Evolutionary conservation across 2,113 vertebrate genomes (phyloP), one percentile per base, ranked within the genome.

Genomic region (Pionites leucogaster): DNA sequence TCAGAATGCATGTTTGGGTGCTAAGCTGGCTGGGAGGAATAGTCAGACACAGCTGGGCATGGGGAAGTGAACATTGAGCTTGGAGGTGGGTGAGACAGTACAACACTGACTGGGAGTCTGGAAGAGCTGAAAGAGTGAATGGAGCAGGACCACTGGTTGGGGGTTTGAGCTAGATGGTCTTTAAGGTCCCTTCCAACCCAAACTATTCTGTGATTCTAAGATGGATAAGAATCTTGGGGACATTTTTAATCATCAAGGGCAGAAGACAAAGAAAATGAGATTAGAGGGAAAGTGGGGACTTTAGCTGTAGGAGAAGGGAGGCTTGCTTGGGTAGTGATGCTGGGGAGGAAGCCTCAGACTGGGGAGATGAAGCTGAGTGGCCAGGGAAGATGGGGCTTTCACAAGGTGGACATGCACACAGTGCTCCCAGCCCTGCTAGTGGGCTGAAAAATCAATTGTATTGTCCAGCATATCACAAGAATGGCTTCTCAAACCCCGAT

Each of bases 401-500:
- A 6, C 29, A 18, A 8, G 33, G 29, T 23, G 31, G 22, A 37
- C 2, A 19, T 70, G n/a, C 6, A 2, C 4, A 10, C 0, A 2
- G 3, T 27, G 37, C 33, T 63, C 59, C 65, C 41, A 46, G 47
- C 28, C 10, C 60, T 57, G 29, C 37, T 24, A 37, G 25, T 2
- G 17, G 13, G 13, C 29, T 76, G 19, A 37, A 52, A 47, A n/a
- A 39, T 14, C 11, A 2, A 1, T 27, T 52, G 60, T 52, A 11
- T 68, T 84, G 33, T 31, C 44, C 12, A 49, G 10, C 41, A 10
- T 24, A 11, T 60, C 62, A 6, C 19, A 35, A 15, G 20, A 67
- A 64, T 7, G 31, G 17, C 50, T 92, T 85, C 27, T 29, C 52
- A 27, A 79, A 63, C 3, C 19, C 10, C 5, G 10, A 1, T 11